A percentile compares a stretch with the other conserved stretches of the same genome.
phyloP scores from a whole-genome alignment of 2,888 invertebrate species.

The Diarsia dahlii region DNA sequence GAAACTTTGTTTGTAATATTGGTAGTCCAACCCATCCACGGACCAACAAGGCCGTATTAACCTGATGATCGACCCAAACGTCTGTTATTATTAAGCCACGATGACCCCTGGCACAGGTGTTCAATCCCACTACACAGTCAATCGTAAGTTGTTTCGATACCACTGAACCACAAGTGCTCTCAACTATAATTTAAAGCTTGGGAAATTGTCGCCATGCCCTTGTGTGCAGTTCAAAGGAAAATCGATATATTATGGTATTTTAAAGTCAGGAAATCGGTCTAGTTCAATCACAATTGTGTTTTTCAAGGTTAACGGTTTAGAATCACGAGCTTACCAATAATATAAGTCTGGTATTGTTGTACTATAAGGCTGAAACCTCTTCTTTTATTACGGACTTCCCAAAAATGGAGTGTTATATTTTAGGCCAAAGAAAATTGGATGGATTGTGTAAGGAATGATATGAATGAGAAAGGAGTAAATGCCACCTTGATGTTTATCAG shows the following conservation, averaged over 20 bases:
- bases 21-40: not conserved
- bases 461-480: too few relatives aligned
- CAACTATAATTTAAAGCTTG: not conserved
- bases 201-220: constrained; percentile 18
- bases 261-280: constrained; percentile 31
- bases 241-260: constrained; percentile 55
- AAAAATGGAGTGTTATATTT: not conserved
- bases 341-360: not conserved
- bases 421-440: too few relatives aligned
- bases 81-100: not conserved
- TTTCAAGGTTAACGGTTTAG: constrained; percentile 21
- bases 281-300: constrained; percentile 29
- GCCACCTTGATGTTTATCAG: too few relatives aligned
- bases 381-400: not conserved
- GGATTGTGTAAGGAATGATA: too few relatives aligned
- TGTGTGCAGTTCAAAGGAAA: constrained; percentile 52
- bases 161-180: too few relatives aligned
- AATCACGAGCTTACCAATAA: constrained; percentile 18
- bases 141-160: too few relatives aligned
- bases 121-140: not conserved
- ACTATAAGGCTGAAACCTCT: not conserved
- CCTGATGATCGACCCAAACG: not conserved
- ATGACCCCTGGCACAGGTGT: too few relatives aligned
- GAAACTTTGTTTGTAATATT: not conserved
- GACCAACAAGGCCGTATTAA: not conserved